Evolutionary conservation across 2,888 invertebrate species (phyloP).

Genomic region (Azorinus chamasolen): DNA sequence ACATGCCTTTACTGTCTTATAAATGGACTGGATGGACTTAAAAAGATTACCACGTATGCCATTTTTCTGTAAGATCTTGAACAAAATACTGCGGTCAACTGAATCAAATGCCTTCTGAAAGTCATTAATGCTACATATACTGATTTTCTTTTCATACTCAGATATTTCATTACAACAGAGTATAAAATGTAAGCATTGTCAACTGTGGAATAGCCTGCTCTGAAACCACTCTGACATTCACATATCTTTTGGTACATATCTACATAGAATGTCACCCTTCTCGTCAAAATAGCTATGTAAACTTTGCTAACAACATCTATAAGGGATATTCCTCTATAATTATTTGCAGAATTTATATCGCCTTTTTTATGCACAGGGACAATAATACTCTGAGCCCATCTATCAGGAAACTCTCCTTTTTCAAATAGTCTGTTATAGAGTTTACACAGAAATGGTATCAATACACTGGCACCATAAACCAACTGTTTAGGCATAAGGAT

Average conservation of each 20-base stretch:
- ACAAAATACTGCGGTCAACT: neutral
- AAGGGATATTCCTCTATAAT: slow-evolving; percentile 1
- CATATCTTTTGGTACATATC: no score
- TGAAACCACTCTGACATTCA: no score
- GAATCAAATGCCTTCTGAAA: no score
- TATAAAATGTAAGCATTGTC: slow-evolving; percentile 8
- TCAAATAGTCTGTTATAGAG: slow-evolving; percentile 6
- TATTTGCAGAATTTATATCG: no score
- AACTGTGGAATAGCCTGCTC: slow-evolving; percentile 2
- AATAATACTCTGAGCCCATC: no score
- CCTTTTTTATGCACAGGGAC: slow-evolving; percentile 6
- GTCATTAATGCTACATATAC: slow-evolving; percentile 7
- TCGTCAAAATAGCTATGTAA: no score
- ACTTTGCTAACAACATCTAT: no score
- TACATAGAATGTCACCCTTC: slow-evolving; percentile 2
- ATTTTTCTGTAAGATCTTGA: no score
- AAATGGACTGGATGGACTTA: neutral
- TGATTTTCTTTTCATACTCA: neutral
- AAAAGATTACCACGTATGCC: no score
- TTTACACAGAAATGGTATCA: neutral
- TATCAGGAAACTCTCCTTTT: no score
- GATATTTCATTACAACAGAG: slow-evolving; percentile 3
- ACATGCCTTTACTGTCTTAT: neutral
- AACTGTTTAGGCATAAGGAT: no score
- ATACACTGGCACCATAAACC: neutral